These are phyloP conservation scores for Diadema setosum DNA, from an alignment of 35 echinoderm and acorn worm genomes.

Conservation along the genomic window DNA sequence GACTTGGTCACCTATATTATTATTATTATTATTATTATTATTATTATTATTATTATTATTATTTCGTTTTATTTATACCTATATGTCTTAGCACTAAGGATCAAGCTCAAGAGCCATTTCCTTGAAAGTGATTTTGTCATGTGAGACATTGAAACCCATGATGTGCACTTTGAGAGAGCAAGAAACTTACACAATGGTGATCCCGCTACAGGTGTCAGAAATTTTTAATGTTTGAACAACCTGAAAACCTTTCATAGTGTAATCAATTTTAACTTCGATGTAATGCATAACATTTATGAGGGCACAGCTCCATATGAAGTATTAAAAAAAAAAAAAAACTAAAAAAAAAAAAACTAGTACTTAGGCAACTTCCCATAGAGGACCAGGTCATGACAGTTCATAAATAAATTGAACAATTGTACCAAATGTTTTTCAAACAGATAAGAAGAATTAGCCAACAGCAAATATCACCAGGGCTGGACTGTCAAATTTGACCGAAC, in stretches of 20 bases:
- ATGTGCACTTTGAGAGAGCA: neutral
- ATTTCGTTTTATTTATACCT: no score
- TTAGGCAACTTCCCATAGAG: neutral
- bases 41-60: no score
- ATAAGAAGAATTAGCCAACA: neutral
- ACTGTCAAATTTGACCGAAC: neutral
- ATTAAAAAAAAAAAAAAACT: neutral
- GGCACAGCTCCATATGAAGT: neutral
- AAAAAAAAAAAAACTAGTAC: neutral
- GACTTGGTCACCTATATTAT: neutral
- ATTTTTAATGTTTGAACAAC: neutral
- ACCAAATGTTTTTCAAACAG: neutral
- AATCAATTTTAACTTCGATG: neutral
- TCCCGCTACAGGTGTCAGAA: neutral
- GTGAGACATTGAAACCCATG: neutral
- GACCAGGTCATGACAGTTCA: neutral
- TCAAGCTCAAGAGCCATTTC: neutral
- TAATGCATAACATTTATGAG: conserved; percentile 12
- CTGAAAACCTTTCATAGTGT: neutral
- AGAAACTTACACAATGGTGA: neutral
- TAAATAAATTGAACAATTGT: neutral
- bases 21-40: no score
- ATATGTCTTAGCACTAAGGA: neutral
- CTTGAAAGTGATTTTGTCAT: neutral
- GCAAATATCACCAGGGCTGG: neutral